Base-by-base conservation (phyloP, 2,888 invertebrate species). In the Agrotis exclamationis region DNA sequence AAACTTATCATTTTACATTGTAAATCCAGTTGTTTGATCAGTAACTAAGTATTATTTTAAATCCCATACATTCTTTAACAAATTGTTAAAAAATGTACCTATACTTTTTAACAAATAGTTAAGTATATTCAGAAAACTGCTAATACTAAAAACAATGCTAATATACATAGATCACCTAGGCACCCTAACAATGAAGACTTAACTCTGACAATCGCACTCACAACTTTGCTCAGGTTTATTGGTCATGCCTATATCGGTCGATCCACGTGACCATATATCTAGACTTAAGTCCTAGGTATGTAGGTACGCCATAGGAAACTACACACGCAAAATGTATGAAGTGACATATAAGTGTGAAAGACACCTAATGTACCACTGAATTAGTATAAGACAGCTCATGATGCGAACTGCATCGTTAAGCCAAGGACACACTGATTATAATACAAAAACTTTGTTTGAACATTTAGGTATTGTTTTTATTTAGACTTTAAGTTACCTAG, bases 321-420 rank as follows among this genome's bases (percentile, higher is more conserved):
- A 48, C 63, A 64, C 48, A 75, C 64, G 76, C 64, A 80, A 80
- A 74, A 74, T 62, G 58, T 65, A 75, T 62, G 60, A 76, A 76
- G 44, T 76, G 50, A 48, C 75, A 81, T 71, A 67, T 60, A 77
- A 66, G 78, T 85, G 82, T 80, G 75, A 74, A 79, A 77, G 63
- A 79, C 62, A 64, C 78, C 79, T 85, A 82, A 85, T 79, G 74
- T 68, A 70, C 69, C 63, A 74, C 76, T 70, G 72, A 74, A 85
- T 84, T 80, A 84, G 82, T 85, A 85, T 80, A 74, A 76, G 68
- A 77, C 76, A 63, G 66, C 76, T 70, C 82, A 82, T 76, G 83
- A 83, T 76, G 83, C 75, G 79, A 81, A 80, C 78, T 87, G 87
- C 85, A 87, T 79, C 80, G 68, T 82, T 82, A 78, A 68, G 74